Evolutionary conservation across 2,113 vertebrate genomes (phyloP).

Genomic region (Synchiropus splendidus): DNA sequence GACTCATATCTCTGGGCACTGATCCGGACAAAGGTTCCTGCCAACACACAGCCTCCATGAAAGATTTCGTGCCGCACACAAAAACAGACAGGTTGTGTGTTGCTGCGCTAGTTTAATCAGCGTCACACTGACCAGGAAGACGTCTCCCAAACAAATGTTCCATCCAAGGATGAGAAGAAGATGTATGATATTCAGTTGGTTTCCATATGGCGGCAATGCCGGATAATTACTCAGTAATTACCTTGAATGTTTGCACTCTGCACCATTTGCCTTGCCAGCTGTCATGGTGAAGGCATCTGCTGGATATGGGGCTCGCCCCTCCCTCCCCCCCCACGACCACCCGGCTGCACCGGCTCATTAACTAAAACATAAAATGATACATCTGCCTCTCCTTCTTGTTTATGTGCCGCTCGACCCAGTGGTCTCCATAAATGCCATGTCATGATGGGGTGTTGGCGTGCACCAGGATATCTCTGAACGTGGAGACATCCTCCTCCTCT

Average conservation of each 20-base stretch:
- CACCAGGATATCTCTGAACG: no score
- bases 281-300: slow-evolving; percentile 43
- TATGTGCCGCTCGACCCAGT: slow-evolving; percentile 24
- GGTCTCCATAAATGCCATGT: slow-evolving; percentile 32
- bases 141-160: slow-evolving; percentile 12
- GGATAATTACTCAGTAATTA: slow-evolving; percentile 62
- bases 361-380: slow-evolving; percentile 26
- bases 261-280: slow-evolving; percentile 60
- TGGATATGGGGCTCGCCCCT: slow-evolving; percentile 26
- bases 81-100: slow-evolving; percentile 3
- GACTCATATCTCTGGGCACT: slow-evolving; percentile 27
- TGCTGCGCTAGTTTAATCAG: background rate
- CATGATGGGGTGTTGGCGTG: slow-evolving; percentile 14
- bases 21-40: slow-evolving; percentile 5
- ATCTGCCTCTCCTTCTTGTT: slow-evolving; percentile 9
- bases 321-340: slow-evolving; percentile 31
- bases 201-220: slow-evolving; percentile 57
- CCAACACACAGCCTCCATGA: slow-evolving; percentile 6
- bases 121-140: slow-evolving; percentile 20
- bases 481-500: no score
- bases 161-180: slow-evolving; percentile 34
- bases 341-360: slow-evolving; percentile 33
- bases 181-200: slow-evolving; percentile 36
- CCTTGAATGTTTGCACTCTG: slow-evolving; percentile 57
- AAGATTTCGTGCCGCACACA: slow-evolving; percentile 10